phyloP scores from a whole-genome alignment of 2,888 invertebrate species.

The Oscheius sp. region DNA sequence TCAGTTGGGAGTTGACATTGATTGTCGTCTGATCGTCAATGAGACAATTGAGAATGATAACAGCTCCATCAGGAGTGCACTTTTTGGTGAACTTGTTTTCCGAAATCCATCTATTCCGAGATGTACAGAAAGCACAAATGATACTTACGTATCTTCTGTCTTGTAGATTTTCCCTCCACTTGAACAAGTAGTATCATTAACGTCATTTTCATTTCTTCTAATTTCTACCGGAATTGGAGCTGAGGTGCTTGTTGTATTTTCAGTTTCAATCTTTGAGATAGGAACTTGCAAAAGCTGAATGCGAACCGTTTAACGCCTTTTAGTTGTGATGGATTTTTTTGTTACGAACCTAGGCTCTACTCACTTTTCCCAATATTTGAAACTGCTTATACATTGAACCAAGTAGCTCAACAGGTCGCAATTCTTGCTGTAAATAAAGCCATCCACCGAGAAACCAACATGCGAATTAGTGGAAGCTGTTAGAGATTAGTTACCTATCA shows the following conservation, averaged over 20 bases:
- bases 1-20: constrained; percentile 49
- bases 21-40: constrained; percentile 55
- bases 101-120: constrained; percentile 57
- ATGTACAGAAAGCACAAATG: not conserved
- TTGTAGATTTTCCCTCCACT: constrained; percentile 21
- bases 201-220: constrained; percentile 4
- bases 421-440: constrained; percentile 32
- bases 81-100: constrained; percentile 60
- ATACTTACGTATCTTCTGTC: constrained; percentile 21
- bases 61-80: constrained; percentile 54
- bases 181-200: constrained; percentile 15
- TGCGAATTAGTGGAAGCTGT: not conserved
- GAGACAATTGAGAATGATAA: constrained; percentile 54
- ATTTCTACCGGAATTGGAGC: constrained; percentile 1
- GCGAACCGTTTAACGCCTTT: not conserved
- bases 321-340: not conserved
- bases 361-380: constrained; percentile 27
- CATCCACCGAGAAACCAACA: constrained; percentile 16
- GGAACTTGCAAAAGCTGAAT: constrained; percentile 21
- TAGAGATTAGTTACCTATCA: not conserved
- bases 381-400: constrained; percentile 50
- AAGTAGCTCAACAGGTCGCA: constrained; percentile 47
- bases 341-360: constrained; percentile 27
- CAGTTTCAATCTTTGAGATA: not conserved
- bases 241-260: not conserved